Base-by-base conservation (phyloP, 2,113 vertebrate species). In the Callopanchax toddi region DNA sequence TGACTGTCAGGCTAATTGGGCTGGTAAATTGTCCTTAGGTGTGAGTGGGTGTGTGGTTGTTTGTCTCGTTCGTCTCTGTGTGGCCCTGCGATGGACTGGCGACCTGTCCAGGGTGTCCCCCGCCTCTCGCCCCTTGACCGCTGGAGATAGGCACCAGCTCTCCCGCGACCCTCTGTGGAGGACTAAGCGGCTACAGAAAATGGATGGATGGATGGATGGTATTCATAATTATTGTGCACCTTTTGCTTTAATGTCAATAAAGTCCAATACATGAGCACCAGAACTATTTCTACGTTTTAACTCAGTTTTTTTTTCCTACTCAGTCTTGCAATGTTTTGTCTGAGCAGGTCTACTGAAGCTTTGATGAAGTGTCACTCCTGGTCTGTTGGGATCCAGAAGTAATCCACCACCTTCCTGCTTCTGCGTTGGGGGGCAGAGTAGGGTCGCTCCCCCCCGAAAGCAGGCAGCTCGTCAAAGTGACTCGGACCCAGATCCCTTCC, bases 181-280 rank as follows among this genome's bases (percentile, higher is more conserved):
- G n/a, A n/a, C n/a, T n/a, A n/a, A n/a, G n/a, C n/a, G n/a, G n/a
- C n/a, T n/a, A n/a, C n/a, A n/a, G n/a, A n/a, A n/a, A n/a, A n/a
- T n/a, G n/a, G n/a, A n/a, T n/a, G n/a, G n/a, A n/a, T n/a, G n/a
- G n/a, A n/a, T n/a, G n/a, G n/a, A n/a, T 32, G 29, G 64, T 81
- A 82, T 76, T 79, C 71, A 71, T 54, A 69, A 85, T 85, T 76
- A 82, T 82, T 82, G 82, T 88, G 74, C 86, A 89, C 84, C 72
- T 87, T 59, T 85, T 90, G 89, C 90, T 91, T 86, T 81, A 89
- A 86, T 84, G 82, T 89, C 85, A 93, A 88, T 93, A 93, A 92
- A 93, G 74, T 76, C 73, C 81, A 87, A 60, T 78, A 87, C 87
- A 86, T 86, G 79, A 88, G 87, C 84, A 90, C 67, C 72, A 67